Evolutionary conservation across 1,140 invertebrate genomes (phyloP), one percentile per base, ranked within the genome.

Genomic region (Drosophila truncata): DNA sequence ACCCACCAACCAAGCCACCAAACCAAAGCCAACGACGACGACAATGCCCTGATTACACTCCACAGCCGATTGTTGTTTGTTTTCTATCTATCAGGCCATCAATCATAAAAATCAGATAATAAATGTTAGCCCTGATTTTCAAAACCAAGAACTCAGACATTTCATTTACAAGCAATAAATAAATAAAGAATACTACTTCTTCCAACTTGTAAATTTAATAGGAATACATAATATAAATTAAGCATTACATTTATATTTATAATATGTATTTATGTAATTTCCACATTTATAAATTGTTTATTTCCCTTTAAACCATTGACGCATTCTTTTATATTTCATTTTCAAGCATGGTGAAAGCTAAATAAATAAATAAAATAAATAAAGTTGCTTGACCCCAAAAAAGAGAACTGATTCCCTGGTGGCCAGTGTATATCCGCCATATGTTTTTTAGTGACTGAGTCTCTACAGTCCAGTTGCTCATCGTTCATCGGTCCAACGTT

Each of bases 391-490:
- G 57, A 63, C 41, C 59, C 18, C 25, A 8, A 27, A 46, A 60
- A 29, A 11, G 25, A 29, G 23, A 66, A 23, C 20, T 16, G 14
- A 66, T 50, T 49, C 62, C 29, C n/a, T 44, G 52, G 13, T 52
- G 73, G 23, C 6, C 44, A 75, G 71, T 76, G 73, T 61, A 69
- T 49, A 41, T 69, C 63, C 73, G 73, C 73, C 64, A 78, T 73
- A 66, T 82, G 73, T 59, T 69, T 81, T 59, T 54, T 23, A 63
- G 58, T 66, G 70, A 74, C 69, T 71, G 64, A 54, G 35, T 29
- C 16, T 65, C 60, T 52, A 29, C 61, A 69, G 37, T 66, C 31
- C 63, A 44, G 18, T 65, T 25, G 58, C 60, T 63, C 63, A 62
- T 33, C 63, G 63, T 62, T 67, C 64, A 59, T 44, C 39, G 55